Base-by-base conservation (phyloP, 2,113 vertebrate genomes). In the Pimephales promelas region DNA sequence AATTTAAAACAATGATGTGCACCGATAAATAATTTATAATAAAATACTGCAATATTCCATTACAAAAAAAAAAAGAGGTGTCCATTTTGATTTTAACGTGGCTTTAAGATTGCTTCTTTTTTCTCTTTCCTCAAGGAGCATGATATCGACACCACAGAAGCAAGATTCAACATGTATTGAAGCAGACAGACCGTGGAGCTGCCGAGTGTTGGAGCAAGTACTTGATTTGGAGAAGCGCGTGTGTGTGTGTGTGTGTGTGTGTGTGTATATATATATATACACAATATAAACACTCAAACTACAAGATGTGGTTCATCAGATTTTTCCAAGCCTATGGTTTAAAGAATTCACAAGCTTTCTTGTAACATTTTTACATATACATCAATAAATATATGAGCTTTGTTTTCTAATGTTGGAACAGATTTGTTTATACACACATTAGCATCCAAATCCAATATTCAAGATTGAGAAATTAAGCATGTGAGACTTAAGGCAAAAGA, bases 71-170 rank as follows among this genome's bases (percentile, higher is more conserved):
- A 52, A 2, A 52, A 52, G 1, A 52, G 18, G 18, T 18, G 49
- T 52, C 18, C 18, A 7, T 54, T 20, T 54, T 20, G 52, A 54
- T 54, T 54, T 54, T 7, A 54, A 20, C 16, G 49, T 20, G 52
- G 20, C 62, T 1, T 3, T 64, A 64, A 64, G 16, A 3, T 34
- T 36, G 34, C 6, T 40, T 18, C 3, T 45, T 10, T 5, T 9
- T 70, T 13, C 45, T 47, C 0, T 10, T 5, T 82, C 74, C 1
- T 13, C 34, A 75, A 98, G 97, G 96, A 98, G 43, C 96, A 96
- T 0, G 96, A 98, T 20, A 78, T 93, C 1, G 96, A 97, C 86
- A 92, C 94, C 34, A 91, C 91, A 7, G 96, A 96, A 85, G 85
- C 90, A 57, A 92, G 36, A 68, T 91, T 94, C 82, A 88, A 89